Conservation (phyloP, 37 sponge, comb jelly and placozoan species). For the Bolinopsis microptera region DNA sequence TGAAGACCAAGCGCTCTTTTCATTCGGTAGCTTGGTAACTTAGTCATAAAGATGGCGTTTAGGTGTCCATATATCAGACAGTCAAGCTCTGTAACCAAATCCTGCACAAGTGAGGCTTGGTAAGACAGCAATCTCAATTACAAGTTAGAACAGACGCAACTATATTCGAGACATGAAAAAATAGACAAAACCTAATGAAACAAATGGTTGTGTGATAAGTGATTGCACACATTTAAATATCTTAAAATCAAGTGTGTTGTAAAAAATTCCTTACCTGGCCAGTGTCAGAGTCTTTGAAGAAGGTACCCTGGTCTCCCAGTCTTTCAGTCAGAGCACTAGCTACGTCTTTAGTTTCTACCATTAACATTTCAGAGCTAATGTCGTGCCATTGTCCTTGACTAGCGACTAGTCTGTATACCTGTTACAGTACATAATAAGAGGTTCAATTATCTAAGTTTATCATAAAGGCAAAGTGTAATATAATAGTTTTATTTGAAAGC, state of each 20-base stretch:
- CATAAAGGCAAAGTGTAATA: no score
- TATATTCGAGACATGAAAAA: no score
- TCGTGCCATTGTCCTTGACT: conserved; percentile 57
- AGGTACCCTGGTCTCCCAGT: background rate
- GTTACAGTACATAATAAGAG: no score
- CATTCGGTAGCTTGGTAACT: conserved; percentile 54
- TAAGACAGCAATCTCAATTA: no score
- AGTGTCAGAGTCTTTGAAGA: conserved; percentile 28
- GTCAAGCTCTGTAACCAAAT: conserved; percentile 32
- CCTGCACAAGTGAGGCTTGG: background rate
- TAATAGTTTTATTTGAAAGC: no score
- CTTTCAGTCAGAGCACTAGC: conserved; percentile 49
- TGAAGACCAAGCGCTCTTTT: conserved; percentile 36
- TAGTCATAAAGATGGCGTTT: conserved; percentile 62
- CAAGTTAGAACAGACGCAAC: no score
- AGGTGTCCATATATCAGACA: conserved; percentile 54
- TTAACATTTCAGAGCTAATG: conserved; percentile 48
- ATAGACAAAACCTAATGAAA: no score
- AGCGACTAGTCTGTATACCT: conserved; percentile 53
- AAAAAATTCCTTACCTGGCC: conserved; percentile 14
- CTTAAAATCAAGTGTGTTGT: no score
- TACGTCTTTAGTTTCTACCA: conserved; percentile 10
- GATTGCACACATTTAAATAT: no score
- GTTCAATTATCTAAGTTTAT: no score
- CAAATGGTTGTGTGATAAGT: no score